Evolutionary conservation across 1,140 invertebrate species (phyloP), one percentile per base, ranked within the genome.

Genomic region (Diabrotica virgifera): DNA sequence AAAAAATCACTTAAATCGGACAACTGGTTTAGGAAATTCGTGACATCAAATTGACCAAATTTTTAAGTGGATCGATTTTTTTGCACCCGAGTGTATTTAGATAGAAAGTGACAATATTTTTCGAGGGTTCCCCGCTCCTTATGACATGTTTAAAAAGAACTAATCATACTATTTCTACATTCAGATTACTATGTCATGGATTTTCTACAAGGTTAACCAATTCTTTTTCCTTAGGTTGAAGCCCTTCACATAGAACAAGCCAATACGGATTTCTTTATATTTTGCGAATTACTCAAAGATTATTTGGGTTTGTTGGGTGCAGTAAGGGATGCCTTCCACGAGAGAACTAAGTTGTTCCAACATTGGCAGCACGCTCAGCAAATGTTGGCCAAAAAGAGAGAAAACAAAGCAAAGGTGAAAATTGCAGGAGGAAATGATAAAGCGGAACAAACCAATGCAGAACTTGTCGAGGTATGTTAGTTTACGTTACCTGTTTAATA

Each of bases 241-340:
- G 85, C 90, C 54, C 79, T 98, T 46, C 89, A 96, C 72, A 85
- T 89, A 61, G 92, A 96, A 69, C 96, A 99, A 82, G 91, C 94
- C 2, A 97, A 98, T 76, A 92, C 93, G 0, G 97, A 99, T 82
- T 95, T 96, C 76, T 97, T 90, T 76, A 87, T 95, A 52, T 85
- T 99, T 60, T 90, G 92, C 56, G 97, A 99, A 84, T 86, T 97
- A 66, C 81, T 99, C 38, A 95, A 97, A 73, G 97, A 99, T 80
- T 99, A 99, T 77, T 88, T 99, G 24, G 89, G 92, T 6, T 83
- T 99, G 3, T 90, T 98, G 74, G 92, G 90, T 2, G 90, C 95
- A 64, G 94, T 98, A 38, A 96, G 97, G 82, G 95, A 97, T 77
- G 94, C 96, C n/a, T 97, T 99, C 74, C 94, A 97, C 77, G 96